Base-by-base conservation (phyloP, 2,797 vertebrate species). In the Oreortyx pictus region DNA sequence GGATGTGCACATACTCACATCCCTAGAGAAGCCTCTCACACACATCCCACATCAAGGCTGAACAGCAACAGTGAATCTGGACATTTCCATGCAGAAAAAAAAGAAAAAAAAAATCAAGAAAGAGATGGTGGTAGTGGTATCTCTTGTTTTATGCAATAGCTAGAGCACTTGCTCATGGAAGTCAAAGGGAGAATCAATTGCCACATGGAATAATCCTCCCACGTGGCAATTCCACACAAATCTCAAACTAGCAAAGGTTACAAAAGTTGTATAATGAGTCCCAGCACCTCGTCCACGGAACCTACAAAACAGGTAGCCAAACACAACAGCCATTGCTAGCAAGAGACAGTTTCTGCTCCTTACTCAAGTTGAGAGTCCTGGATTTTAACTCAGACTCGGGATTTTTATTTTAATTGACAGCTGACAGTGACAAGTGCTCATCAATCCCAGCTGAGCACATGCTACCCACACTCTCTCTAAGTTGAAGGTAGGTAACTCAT, bases 391-490 rank as follows among this genome's bases (percentile, higher is more conserved):
- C 20, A 59, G 61, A 57, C 33, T 24, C 1, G 0, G 17, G 20
- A n/a, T 60, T 95, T 93, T 83, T 47, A 82, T 54, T 89, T 67
- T 47, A 75, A 35, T 39, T 47, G 73, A 41, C 27, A 77, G 47
- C 10, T 67, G 31, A 44, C 19, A 47, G 33, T 19, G 50, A 9
- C 8, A n/a, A 52, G 11, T 35, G 35, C n/a, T 71, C 35, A 50
- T 18, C 41, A 65, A 25, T 16, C 54, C 29, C 68, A 87, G 72
- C 14, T 67, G 35, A 54, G 59, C 35, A 90, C 11, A 27, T 0
- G 35, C 68, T 67, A 49, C 41, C 52, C 35, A 47, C 4, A 5
- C 17, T 25, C 18, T 73, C 68, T 70, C 57, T 35, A 68, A 44
- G 14, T 19, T 5, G 3, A 86, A 8, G 68, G 20, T 6, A 50